Evolutionary conservation across 2,113 vertebrate genomes (phyloP).

Genomic region (Eptesicus fuscus): DNA sequence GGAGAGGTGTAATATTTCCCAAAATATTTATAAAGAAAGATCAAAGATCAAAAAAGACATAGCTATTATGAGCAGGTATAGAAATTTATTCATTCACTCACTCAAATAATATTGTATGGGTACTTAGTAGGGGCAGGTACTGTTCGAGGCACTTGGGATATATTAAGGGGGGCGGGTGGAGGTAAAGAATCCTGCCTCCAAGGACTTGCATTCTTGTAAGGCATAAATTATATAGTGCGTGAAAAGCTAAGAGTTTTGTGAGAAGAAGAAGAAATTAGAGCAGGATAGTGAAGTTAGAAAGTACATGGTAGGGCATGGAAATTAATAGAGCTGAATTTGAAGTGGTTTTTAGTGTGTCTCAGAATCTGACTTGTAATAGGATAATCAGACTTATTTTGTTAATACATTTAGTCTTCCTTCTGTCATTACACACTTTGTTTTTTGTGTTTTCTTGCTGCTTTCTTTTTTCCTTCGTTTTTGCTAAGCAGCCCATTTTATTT

Average conservation of each 20-base stretch:
- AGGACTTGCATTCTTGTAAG: background rate
- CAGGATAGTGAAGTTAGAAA: background rate
- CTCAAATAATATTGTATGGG: background rate
- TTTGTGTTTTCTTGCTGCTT: background rate
- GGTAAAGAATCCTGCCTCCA: background rate
- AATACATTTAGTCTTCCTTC: background rate
- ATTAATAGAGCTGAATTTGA: background rate
- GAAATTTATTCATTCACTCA: background rate
- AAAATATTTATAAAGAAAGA: background rate
- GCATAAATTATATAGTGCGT: background rate
- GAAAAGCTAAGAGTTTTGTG: background rate
- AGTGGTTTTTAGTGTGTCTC: background rate
- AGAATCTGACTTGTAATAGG: background rate
- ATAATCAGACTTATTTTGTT: background rate
- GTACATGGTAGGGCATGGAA: background rate
- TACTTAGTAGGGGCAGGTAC: background rate
- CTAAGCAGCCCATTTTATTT: background rate
- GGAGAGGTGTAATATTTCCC: background rate
- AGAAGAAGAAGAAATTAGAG: background rate
- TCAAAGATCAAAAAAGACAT: background rate
- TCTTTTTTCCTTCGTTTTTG: background rate
- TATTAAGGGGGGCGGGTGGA: background rate
- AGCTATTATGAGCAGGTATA: background rate
- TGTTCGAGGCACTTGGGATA: background rate
- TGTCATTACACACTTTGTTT: background rate